These are phyloP conservation scores for Plestiodon gilberti DNA, from an alignment of 2,113 vertebrate species.

Conservation along the genomic window DNA sequence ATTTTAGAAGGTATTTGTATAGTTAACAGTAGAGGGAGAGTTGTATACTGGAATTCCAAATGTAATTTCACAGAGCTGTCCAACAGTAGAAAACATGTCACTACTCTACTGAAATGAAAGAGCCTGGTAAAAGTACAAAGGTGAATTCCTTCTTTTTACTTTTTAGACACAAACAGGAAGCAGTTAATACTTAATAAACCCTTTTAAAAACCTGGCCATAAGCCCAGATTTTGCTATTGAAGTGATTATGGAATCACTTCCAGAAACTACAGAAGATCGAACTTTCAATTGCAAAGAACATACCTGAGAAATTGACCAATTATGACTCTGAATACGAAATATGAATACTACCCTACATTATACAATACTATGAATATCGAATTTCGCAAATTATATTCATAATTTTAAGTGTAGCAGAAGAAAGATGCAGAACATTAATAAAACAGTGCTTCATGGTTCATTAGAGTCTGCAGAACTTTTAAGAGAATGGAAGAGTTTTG, in stretches of 20 bases:
- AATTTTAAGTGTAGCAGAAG: background rate
- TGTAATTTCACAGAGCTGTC: background rate
- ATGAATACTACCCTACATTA: background rate
- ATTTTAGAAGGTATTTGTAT: background rate
- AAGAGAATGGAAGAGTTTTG: background rate
- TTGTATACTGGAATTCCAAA: background rate
- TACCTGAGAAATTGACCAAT: background rate
- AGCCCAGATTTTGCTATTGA: constrained; percentile 29
- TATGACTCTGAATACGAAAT: background rate
- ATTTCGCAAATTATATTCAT: background rate
- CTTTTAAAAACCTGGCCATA: constrained; percentile 21
- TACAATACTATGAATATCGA: background rate
- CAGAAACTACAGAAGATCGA: background rate
- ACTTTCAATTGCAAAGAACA: constrained; percentile 3
- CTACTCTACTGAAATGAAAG: background rate
- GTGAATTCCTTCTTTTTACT: accelerated
- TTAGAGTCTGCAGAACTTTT: background rate
- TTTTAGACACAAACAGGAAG: constrained; percentile 18
- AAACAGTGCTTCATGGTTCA: background rate
- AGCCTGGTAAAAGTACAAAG: background rate
- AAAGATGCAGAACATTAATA: background rate
- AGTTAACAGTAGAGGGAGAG: background rate
- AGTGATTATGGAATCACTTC: background rate
- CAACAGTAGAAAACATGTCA: background rate
- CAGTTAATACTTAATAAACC: constrained; percentile 9